These are phyloP conservation scores for Poecilobothrus nobilitatus DNA, from an alignment of 2,888 invertebrate genomes.

Conservation along the genomic window DNA sequence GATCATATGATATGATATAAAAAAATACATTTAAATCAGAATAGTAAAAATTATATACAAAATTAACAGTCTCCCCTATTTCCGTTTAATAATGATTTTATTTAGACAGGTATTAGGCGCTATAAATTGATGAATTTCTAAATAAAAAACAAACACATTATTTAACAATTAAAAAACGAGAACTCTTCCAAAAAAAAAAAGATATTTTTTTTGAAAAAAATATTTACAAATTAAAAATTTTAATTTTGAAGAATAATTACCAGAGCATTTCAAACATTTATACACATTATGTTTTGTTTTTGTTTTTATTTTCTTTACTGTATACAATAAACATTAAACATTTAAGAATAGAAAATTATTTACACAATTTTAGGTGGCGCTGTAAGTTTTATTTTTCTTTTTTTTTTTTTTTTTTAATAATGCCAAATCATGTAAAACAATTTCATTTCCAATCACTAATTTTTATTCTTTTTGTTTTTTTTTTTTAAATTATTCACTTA, in stretches of 20 bases:
- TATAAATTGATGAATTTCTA: conserved; percentile 1
- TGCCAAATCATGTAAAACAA: no score
- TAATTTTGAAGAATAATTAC: no score
- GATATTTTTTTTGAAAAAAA: no score
- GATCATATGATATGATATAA: no score
- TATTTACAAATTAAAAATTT: no score
- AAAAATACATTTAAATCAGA: background rate
- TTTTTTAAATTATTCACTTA: background rate
- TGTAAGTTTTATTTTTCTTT: background rate
- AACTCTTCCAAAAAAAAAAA: no score
- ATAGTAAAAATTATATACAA: no score
- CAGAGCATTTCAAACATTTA: no score
- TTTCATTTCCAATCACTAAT: background rate
- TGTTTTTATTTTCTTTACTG: no score
- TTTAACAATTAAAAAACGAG: no score
- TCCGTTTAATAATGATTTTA: background rate
- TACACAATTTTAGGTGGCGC: background rate
- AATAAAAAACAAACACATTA: background rate
- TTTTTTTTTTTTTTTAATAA: background rate
- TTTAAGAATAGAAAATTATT: background rate
- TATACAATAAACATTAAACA: no score
- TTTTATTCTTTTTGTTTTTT: background rate
- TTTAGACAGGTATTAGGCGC: conserved; percentile 6
- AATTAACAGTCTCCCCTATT: background rate
- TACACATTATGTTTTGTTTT: no score